Evolutionary conservation across 1,140 invertebrate species (phyloP).

Genomic region (Chrysoperla carnea): DNA sequence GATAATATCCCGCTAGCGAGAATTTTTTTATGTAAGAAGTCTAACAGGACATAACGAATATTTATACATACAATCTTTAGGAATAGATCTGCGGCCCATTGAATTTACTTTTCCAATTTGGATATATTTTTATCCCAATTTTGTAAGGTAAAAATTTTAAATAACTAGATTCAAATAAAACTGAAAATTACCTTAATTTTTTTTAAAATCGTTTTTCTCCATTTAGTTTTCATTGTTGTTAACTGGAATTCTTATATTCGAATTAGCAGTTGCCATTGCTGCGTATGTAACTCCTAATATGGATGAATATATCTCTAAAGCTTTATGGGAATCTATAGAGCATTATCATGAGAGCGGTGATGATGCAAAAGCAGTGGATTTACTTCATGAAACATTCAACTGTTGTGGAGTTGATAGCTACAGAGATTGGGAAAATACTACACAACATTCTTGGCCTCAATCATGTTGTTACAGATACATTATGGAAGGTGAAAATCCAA

Average conservation of each 20-base stretch:
- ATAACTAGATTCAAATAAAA: not conserved
- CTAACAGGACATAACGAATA: too few species aligned
- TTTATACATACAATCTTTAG: too few species aligned
- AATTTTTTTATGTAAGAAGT: too few species aligned
- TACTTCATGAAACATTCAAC: conserved; percentile 33
- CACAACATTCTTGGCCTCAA: conserved; percentile 34
- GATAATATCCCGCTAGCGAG: too few species aligned
- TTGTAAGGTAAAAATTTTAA: not conserved
- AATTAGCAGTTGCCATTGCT: conserved; percentile 62
- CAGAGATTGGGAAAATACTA: conserved; percentile 38
- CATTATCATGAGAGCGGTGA: conserved; percentile 28
- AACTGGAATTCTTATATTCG: conserved; percentile 57
- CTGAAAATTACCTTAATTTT: not conserved
- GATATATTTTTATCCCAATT: not conserved
- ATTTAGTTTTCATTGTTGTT: conserved; percentile 65
- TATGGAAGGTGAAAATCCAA: conserved; percentile 4
- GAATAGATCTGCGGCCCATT: too few species aligned
- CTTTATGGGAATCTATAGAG: conserved; percentile 36
- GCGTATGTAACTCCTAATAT: conserved; percentile 55
- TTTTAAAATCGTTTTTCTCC: conserved; percentile 7
- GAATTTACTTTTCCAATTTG: not conserved
- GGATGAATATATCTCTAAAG: conserved; percentile 25
- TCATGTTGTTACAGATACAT: conserved; percentile 22
- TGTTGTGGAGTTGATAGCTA: conserved; percentile 52
- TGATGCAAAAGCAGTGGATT: conserved; percentile 24